Conservation (phyloP, 2,888 invertebrate genomes). For the Phymatocera aterrima region DNA sequence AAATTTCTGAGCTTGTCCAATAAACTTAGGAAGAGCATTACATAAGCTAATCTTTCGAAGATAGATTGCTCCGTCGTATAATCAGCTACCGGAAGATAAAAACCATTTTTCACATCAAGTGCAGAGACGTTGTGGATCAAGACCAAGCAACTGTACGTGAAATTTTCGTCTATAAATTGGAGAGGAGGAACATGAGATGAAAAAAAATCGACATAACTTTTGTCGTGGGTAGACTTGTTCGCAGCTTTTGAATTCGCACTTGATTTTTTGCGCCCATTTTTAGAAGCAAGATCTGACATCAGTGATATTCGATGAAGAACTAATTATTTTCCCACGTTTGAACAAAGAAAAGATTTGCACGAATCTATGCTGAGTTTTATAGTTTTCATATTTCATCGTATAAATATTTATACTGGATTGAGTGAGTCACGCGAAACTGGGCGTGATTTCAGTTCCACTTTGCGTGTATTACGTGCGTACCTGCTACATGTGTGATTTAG, state of each 20-base stretch:
- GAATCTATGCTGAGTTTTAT: too few species aligned
- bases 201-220: too few species aligned
- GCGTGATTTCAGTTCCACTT: too few species aligned
- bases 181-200: not conserved
- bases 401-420: not conserved
- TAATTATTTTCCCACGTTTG: too few species aligned
- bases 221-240: too few species aligned
- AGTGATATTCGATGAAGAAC: too few species aligned
- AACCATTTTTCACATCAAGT: not conserved
- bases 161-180: not conserved
- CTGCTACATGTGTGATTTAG: slow-evolving; percentile 1
- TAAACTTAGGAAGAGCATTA: too few species aligned
- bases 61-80: not conserved
- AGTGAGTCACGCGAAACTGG: not conserved
- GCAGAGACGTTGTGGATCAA: not conserved
- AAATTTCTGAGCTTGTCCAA: too few species aligned
- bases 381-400: not conserved
- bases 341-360: too few species aligned
- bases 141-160: not conserved
- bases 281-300: too few species aligned
- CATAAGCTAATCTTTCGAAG: not conserved
- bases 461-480: not conserved
- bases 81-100: not conserved
- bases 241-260: too few species aligned
- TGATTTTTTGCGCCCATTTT: too few species aligned